Evolutionary conservation across 1,140 invertebrate genomes (phyloP), one percentile per base, ranked within the genome.

Genomic region (Heliconius hermathena): DNA sequence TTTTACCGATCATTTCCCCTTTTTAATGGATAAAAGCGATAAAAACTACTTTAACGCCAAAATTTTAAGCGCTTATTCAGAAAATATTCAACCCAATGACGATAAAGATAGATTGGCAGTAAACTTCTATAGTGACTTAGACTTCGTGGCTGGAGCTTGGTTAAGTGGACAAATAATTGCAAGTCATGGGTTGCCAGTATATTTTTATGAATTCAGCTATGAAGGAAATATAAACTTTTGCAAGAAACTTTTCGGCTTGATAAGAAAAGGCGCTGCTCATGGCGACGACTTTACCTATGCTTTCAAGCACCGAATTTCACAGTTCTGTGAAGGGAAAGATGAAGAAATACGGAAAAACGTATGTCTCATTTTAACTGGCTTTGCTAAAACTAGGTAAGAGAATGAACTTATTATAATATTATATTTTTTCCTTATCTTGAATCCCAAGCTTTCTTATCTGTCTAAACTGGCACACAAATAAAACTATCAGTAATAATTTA

Each of bases 351-450:
- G 94, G 74, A 87, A 92, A 73, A 89, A 90, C 73, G 89, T 96
- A 74, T 92, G 94, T 4, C 93, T 88, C 78, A 87, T 96, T 86
- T 96, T 95, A 95, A 94, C 95, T 3, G 95, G 96, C 83, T 96
- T 96, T 86, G 95, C 95, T 33, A 96, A 96, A 95, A 95, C 91
- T 73, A 91, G 95, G 95, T 96, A 86, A 85, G 86, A 80, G 38
- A 57, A 26, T 60, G 9, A 26, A 13, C 26, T 70, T 22, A 70
- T 33, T 70, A 33, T 70, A 26, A 0, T 71, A 18, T 33, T 20
- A n/a, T n/a, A n/a, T 33, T 33, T 71, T 8, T 71, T 22, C 9
- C 41, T 0, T 13, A 46, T 13, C 41, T 46, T 13, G 11, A 46
- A 46, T 46, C 41, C 0, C 13, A 16, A 46, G 13, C 41, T 46